These are phyloP conservation scores for Drosophila melanica DNA, from an alignment of 1,140 invertebrate species.

Conservation along the genomic window DNA sequence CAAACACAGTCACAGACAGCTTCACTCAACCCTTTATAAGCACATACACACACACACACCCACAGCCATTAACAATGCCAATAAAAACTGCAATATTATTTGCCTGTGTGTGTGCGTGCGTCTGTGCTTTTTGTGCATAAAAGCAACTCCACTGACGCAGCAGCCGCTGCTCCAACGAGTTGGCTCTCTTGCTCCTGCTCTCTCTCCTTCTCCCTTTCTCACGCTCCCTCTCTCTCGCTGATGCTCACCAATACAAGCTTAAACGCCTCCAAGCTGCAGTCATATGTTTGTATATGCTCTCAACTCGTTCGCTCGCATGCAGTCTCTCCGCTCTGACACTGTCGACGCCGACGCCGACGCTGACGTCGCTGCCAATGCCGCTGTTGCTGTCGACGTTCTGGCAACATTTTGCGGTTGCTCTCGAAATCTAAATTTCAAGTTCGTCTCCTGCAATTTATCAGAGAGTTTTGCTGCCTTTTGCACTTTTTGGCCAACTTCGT, in stretches of 20 bases:
- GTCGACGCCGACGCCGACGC: slow-evolving; percentile 10
- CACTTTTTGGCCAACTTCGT: slow-evolving; percentile 36
- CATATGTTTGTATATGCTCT: slow-evolving; percentile 16
- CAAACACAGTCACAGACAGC: slow-evolving; percentile 27
- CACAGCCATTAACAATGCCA: slow-evolving; percentile 24
- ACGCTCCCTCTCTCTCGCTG: slow-evolving; percentile 1
- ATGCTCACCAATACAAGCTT: slow-evolving; percentile 43
- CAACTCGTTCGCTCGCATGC: slow-evolving; percentile 40
- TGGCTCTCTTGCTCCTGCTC: slow-evolving; percentile 26
- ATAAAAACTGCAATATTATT: slow-evolving; percentile 51
- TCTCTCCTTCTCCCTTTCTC: slow-evolving; percentile 1
- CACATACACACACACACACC: slow-evolving; percentile 8
- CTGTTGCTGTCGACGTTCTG: slow-evolving; percentile 14
- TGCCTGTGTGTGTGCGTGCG: slow-evolving; percentile 24
- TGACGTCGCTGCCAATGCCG: slow-evolving; percentile 11
- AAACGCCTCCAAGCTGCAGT: slow-evolving; percentile 36
- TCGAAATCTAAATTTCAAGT: slow-evolving; percentile 81
- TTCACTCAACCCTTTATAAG: slow-evolving; percentile 44
- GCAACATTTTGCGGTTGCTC: slow-evolving; percentile 55
- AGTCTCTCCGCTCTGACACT: slow-evolving; percentile 19
- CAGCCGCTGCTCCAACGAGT: slow-evolving; percentile 38
- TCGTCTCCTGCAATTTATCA: slow-evolving; percentile 68
- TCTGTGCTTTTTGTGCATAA: slow-evolving; percentile 30
- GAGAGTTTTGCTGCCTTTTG: slow-evolving; percentile 46
- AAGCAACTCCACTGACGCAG: slow-evolving; percentile 42